Evolutionary conservation across 2,797 vertebrate species (phyloP).

Genomic region (Bufotes viridis): DNA sequence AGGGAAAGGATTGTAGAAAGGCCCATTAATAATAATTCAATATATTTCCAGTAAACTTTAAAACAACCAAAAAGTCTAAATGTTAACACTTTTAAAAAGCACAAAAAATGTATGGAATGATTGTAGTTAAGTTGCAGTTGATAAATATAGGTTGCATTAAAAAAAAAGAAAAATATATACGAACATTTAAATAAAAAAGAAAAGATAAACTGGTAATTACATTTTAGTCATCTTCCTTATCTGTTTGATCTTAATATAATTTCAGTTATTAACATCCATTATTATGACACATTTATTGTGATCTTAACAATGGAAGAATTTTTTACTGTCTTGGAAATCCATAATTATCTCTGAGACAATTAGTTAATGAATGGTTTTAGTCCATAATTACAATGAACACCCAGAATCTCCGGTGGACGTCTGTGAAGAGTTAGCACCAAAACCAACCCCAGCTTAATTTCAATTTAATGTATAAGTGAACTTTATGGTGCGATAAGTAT

Average conservation of each 20-base stretch:
- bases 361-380: slow-evolving; percentile 38
- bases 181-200: not conserved
- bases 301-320: slow-evolving; percentile 35
- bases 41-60: not conserved
- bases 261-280: slow-evolving; percentile 38
- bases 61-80: not conserved
- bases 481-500: not conserved
- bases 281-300: slow-evolving; percentile 43
- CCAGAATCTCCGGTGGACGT: not conserved
- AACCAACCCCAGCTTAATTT: slow-evolving; percentile 15
- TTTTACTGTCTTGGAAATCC: slow-evolving; percentile 25
- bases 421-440: not conserved
- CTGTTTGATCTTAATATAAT: slow-evolving; percentile 34
- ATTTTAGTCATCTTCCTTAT: not conserved
- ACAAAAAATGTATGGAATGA: not conserved
- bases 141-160: not conserved
- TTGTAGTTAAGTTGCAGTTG: not conserved
- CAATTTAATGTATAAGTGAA: slow-evolving; percentile 28
- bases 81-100: not conserved
- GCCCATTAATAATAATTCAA: not conserved
- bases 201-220: not conserved
- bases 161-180: not conserved
- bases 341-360: slow-evolving; percentile 51
- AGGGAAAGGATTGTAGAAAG: too few relatives aligned
- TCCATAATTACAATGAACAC: slow-evolving; percentile 33